phyloP scores from a whole-genome alignment of 2,888 invertebrate species.

The Schizaphis graminum region DNA sequence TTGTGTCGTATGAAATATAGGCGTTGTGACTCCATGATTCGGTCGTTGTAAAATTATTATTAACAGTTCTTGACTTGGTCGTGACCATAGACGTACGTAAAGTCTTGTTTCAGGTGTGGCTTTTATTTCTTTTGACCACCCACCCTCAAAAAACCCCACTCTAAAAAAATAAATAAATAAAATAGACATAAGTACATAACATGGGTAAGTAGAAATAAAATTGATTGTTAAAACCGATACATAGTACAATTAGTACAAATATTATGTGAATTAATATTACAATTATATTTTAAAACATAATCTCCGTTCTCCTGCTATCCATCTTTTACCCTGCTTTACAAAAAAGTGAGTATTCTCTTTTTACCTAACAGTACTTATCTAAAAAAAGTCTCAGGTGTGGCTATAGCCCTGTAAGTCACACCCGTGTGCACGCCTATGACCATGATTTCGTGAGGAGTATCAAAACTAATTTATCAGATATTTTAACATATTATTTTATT shows the following conservation, averaged over 20 bases:
- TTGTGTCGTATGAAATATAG: background rate
- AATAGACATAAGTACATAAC: background rate
- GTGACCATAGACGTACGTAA: background rate
- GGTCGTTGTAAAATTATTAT: background rate
- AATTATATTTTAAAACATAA: conserved; percentile 3
- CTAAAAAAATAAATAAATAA: background rate
- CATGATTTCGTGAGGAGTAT: no score
- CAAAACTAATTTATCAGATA: background rate
- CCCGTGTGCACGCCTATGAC: background rate
- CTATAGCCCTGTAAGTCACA: background rate
- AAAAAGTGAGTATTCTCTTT: no score
- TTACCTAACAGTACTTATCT: no score
- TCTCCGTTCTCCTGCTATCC: background rate
- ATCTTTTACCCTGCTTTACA: background rate
- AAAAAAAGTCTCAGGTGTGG: background rate
- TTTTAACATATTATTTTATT: background rate
- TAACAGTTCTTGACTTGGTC: background rate
- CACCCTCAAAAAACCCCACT: background rate
- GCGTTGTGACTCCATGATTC: background rate
- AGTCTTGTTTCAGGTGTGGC: background rate
- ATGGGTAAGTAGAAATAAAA: background rate
- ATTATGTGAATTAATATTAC: conserved; percentile 13
- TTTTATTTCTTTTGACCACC: background rate
- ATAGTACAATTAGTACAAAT: background rate
- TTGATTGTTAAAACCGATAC: background rate